Evolutionary conservation across 2,113 vertebrate genomes (phyloP).

Genomic region (Butastur rufipennis): DNA sequence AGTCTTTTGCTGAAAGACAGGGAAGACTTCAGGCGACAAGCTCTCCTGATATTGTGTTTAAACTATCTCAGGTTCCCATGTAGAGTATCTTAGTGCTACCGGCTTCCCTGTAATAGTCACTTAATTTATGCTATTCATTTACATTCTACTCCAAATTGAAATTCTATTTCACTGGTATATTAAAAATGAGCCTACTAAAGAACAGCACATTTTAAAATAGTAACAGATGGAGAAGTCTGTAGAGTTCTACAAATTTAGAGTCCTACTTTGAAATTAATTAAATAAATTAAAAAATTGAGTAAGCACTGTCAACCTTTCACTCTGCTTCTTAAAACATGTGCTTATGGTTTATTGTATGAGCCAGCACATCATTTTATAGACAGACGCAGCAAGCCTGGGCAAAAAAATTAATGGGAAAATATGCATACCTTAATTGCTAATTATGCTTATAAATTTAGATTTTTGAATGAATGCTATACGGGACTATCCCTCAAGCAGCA

Average conservation of each 20-base stretch:
- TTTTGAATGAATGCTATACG: background rate
- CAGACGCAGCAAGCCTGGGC: background rate
- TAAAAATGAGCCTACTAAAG: constrained; percentile 10
- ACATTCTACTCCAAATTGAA: background rate
- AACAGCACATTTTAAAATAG: background rate
- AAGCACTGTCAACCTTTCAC: background rate
- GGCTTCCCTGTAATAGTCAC: background rate
- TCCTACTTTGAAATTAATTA: background rate
- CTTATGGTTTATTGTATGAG: background rate
- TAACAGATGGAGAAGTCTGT: background rate
- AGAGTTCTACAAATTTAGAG: constrained; percentile 6
- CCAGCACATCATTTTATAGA: background rate
- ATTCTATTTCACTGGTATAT: background rate
- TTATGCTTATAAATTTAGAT: background rate
- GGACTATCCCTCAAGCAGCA: background rate
- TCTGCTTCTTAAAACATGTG: background rate
- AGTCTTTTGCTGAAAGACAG: background rate
- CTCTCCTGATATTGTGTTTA: background rate
- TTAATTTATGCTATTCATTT: constrained; percentile 22
- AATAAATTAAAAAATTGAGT: background rate
- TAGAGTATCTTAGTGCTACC: background rate
- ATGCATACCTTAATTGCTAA: background rate
- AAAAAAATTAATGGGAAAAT: background rate
- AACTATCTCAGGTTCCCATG: background rate
- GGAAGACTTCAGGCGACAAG: background rate